Conservation (phyloP, 2,888 invertebrate genomes). For the Diadromus collaris region DNA sequence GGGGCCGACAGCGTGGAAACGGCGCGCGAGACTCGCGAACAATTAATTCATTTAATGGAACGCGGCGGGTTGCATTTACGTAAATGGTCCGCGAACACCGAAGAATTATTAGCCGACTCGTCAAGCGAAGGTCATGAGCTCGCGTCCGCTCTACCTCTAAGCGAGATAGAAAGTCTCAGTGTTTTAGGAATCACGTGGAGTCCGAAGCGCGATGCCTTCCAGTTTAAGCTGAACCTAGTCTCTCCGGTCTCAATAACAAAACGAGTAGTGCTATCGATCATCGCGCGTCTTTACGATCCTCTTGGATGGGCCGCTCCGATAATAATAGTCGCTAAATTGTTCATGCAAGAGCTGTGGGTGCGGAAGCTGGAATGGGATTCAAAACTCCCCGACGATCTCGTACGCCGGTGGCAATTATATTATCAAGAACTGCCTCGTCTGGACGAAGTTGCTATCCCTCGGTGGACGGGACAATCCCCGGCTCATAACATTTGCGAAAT, state of each 20-base stretch:
- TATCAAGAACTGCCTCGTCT: not conserved
- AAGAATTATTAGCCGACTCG: not conserved
- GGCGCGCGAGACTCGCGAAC: not conserved
- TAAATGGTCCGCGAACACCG: constrained; percentile 20
- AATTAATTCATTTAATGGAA: constrained; percentile 19
- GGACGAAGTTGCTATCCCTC: constrained; percentile 21
- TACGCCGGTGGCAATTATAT: constrained; percentile 2
- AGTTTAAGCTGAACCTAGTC: not conserved
- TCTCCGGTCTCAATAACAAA: not conserved
- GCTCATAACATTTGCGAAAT: constrained; percentile 7
- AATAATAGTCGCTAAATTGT: constrained; percentile 27
- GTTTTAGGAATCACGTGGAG: constrained; percentile 19
- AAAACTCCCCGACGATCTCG: constrained; percentile 2
- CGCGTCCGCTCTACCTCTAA: constrained; percentile 4
- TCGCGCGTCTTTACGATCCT: not conserved
- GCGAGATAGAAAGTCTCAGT: not conserved
- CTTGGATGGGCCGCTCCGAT: constrained; percentile 24
- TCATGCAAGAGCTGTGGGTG: constrained; percentile 40
- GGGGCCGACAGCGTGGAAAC: constrained; percentile 8
- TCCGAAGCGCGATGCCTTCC: not conserved
- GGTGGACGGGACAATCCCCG: constrained; percentile 29
- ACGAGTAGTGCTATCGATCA: not conserved
- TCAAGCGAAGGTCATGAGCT: not conserved
- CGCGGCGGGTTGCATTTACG: constrained; percentile 27
- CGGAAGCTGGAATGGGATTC: constrained; percentile 33